A percentile compares a stretch with the other conserved stretches of the same genome.
Evolutionary conservation across 2,888 invertebrate species (phyloP).

Genomic region (Brachyopa scutellaris): DNA sequence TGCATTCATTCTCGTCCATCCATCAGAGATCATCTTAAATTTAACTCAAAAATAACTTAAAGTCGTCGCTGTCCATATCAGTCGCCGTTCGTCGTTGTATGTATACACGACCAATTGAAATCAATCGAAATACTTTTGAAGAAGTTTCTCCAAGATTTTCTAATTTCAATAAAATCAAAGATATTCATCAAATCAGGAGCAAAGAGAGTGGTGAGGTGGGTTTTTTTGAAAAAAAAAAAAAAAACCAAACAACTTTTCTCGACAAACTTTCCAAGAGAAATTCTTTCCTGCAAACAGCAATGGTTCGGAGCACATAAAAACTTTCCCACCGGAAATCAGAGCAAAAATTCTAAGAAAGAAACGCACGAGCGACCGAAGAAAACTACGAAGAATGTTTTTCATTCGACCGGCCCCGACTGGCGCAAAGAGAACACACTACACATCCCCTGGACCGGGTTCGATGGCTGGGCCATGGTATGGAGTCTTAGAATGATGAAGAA

Average conservation of each 20-base stretch:
- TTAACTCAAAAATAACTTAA: slow-evolving; percentile 4
- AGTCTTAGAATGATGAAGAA: slow-evolving; percentile 56
- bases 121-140: slow-evolving; percentile 69
- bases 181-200: slow-evolving; percentile 71
- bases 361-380: slow-evolving; percentile 61
- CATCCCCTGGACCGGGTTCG: no score
- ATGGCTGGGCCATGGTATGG: not conserved
- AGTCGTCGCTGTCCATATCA: slow-evolving; percentile 16
- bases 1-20: no score
- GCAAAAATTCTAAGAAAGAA: slow-evolving; percentile 62
- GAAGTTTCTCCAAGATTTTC: slow-evolving; percentile 65
- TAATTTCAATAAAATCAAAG: slow-evolving; percentile 73
- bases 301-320: slow-evolving; percentile 66
- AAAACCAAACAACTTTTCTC: slow-evolving; percentile 62
- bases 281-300: slow-evolving; percentile 62
- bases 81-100: slow-evolving; percentile 5
- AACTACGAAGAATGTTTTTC: slow-evolving; percentile 51
- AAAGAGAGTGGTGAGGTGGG: not conserved
- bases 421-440: no score
- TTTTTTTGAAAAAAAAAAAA: no score
- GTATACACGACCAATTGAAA: slow-evolving; percentile 61
- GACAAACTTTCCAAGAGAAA: slow-evolving; percentile 57
- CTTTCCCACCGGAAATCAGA: slow-evolving; percentile 69
- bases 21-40: no score
- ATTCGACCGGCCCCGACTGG: slow-evolving; percentile 13